Conservation (phyloP, 2,797 vertebrate genomes). For the Labroides dimidiatus region DNA sequence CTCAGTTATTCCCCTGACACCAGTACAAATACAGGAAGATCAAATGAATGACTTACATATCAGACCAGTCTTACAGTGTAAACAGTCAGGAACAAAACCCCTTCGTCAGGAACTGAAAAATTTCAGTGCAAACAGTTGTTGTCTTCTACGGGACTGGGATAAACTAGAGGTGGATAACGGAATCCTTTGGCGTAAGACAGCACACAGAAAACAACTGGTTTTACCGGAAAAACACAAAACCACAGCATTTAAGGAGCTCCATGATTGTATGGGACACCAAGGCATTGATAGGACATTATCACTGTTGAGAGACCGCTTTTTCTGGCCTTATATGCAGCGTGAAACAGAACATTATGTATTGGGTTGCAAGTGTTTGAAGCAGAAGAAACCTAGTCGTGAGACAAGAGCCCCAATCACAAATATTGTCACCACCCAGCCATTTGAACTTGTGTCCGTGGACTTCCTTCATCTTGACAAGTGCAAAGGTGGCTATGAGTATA, state of each 20-base stretch:
- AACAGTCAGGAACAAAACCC: neutral
- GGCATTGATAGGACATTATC: neutral
- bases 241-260: neutral
- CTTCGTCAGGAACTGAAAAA: neutral
- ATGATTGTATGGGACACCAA: slow-evolving; percentile 4
- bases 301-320: neutral
- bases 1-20: neutral
- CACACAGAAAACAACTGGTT: slow-evolving; percentile 2
- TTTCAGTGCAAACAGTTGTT: neutral
- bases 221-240: neutral
- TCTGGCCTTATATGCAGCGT: neutral
- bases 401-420: slow-evolving; percentile 6
- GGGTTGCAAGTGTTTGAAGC: neutral
- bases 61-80: slow-evolving; percentile 7
- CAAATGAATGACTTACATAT: neutral
- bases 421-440: slow-evolving; percentile 27
- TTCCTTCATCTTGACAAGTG: slow-evolving; percentile 23
- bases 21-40: neutral
- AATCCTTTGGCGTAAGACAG: neutral
- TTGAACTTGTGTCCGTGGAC: slow-evolving; percentile 20
- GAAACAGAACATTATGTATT: slow-evolving; percentile 5
- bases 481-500: slow-evolving; percentile 30
- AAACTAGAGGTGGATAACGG: neutral
- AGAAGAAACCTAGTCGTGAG: neutral
- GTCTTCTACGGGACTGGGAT: neutral